A percentile compares a stretch with the other conserved stretches of the same genome.
phyloP scores from a whole-genome alignment of 2,113 vertebrate genomes.

The Syrrhaptes paradoxus region DNA sequence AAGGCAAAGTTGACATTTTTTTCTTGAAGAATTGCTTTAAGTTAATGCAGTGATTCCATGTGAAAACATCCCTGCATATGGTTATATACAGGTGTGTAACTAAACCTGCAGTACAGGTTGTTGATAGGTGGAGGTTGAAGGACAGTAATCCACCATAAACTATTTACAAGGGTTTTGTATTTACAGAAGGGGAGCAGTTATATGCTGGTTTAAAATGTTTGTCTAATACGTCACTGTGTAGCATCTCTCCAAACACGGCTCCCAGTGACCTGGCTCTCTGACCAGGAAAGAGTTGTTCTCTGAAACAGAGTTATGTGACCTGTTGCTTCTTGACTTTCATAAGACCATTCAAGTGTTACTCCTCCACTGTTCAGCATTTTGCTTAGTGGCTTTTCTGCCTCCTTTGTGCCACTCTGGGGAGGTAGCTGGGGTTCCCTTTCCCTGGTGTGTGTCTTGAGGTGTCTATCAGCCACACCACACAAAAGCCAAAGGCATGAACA shows the following conservation, averaged over 20 bases:
- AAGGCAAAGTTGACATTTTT: neutral
- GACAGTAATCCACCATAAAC: neutral
- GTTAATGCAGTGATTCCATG: neutral
- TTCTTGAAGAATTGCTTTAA: neutral
- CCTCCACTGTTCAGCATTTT: neutral
- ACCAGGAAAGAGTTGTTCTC: neutral
- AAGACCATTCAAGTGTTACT: fast-evolving
- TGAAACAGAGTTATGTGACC: neutral
- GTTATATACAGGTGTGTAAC: neutral
- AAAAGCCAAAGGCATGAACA: neutral
- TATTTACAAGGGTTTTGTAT: neutral
- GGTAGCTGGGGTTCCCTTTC: neutral
- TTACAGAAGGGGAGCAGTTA: neutral
- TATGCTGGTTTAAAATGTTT: neutral
- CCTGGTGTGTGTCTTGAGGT: neutral
- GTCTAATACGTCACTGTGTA: neutral
- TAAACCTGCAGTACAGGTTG: neutral
- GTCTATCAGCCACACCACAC: neutral
- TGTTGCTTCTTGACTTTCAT: neutral
- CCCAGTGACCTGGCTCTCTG: neutral
- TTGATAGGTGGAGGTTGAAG: neutral
- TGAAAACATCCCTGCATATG: neutral
- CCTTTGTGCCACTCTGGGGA: neutral
- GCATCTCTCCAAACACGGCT: neutral
- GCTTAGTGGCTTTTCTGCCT: neutral